Conservation (phyloP, 2,113 vertebrate genomes). For the Amblyopsis rosae region DNA sequence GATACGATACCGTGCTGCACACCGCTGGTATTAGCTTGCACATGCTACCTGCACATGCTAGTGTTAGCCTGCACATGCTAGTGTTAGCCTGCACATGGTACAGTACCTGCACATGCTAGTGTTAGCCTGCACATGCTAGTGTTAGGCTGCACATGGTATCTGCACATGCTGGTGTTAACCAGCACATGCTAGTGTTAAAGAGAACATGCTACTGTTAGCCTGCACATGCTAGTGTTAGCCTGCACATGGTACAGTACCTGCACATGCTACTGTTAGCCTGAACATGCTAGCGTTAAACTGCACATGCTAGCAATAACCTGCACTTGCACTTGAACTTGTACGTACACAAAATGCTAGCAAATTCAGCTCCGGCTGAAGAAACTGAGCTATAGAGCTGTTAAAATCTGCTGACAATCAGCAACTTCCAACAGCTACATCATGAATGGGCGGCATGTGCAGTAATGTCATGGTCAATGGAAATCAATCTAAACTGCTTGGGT, state of each 20-base stretch:
- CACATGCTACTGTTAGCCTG: no score
- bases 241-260: no score
- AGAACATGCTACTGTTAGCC: no score
- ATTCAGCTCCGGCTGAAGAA: constrained; percentile 32
- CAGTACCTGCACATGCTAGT: no score
- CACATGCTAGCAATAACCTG: neutral
- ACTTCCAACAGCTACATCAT: constrained; percentile 65
- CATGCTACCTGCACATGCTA: no score
- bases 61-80: no score
- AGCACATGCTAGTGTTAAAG: neutral
- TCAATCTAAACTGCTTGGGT: constrained; percentile 78
- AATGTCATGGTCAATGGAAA: constrained; percentile 81
- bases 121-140: no score
- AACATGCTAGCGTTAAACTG: no score
- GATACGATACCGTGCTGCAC: neutral
- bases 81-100: no score
- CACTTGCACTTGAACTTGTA: constrained; percentile 5
- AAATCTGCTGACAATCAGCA: constrained; percentile 77
- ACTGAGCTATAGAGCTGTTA: constrained; percentile 24
- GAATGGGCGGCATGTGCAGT: constrained; percentile 74
- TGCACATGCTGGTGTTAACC: constrained; percentile 7
- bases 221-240: no score
- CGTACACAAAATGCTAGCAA: constrained; percentile 25
- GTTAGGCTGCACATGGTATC: neutral
- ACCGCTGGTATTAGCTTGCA: constrained; percentile 9